Evolutionary conservation across 2,888 invertebrate genomes (phyloP), one percentile per base, ranked within the genome.

Genomic region (Uropetala carovei): DNA sequence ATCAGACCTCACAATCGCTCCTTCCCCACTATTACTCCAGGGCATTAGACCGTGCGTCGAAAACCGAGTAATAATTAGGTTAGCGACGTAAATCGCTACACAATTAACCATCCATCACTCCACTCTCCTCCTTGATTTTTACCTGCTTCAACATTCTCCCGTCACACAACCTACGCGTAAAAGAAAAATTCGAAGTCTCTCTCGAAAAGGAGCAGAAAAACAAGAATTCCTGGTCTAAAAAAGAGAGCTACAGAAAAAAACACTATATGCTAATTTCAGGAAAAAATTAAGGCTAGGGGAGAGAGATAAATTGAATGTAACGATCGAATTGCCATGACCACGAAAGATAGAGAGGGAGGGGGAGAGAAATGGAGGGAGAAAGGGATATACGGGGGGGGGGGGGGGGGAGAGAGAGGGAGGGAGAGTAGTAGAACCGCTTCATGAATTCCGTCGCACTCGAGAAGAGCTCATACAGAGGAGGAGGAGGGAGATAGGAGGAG

Each of bases 1-100:
- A 43, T 43, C 43, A 43, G 43, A 43, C 5, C 43, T 43, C 43
- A 43, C 43, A 43, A 43, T 43, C 43, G 43, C 43, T 43, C 43
- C 43, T 43, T 43, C 43, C 43, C 43, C 1, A 43, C 83, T n/a
- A 83, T 83, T 83, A 57, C 83, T n/a, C 16, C 16, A 59, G 75
- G 8, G 60, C 89, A 59, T 59, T 60, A 58, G 86, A 59, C 59
- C 85, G 7, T 22, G 7, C 75, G 64, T 64, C 64, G 89, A 64
- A 89, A 89, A 64, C 89, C 64, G 89, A 89, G 60, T 89, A 89
- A 89, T 89, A 89, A 89, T 89, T 89, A 89, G 89, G 89, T 64
- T 89, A 89, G 89, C 60, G 89, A 68, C 64, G 89, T 89, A 89
- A 89, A 89, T 89, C 89, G 89, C 64, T n/a, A 43, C 56, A 64